Base-by-base conservation (phyloP, 2,888 invertebrate species). In the Aplocera efformata region DNA sequence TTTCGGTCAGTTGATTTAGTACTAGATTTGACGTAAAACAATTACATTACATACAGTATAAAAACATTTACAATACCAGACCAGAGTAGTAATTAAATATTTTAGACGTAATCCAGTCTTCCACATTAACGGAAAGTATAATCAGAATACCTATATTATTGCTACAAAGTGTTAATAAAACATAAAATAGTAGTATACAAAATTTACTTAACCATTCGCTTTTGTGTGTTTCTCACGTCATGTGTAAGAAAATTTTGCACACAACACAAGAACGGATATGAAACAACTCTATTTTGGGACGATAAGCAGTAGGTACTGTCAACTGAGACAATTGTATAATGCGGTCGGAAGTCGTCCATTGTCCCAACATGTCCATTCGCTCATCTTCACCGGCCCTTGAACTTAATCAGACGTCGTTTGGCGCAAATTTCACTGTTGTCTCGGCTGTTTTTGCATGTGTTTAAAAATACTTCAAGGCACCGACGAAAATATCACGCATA, bases 321-420 rank as follows among this genome's bases (percentile, higher is more conserved):
- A 36, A 30, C 27, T 40, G 48, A 54, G 50, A 53, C 56, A 55
- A 57, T 55, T 57, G 57, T 32, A 37, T 53, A 57, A 55, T 56
- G 43, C 34, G 45, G 42, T 35, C 49, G 55, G 57, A 56, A 46
- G 43, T 32, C 20, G 35, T 30, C 38, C 50, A 54, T 54, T 50
- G 48, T 30, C 22, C 11, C 32, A 23, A 45, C 43, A 40, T 39
- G 22, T 38, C 32, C 33, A 47, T 37, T 26, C 31, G 41, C 27
- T 39, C 47, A 32, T 49, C 45, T 45, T 43, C 37, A 31, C 43
- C 43, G 47, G 41, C 43, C 51, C 52, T 50, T 52, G 52, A 54
- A 49, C 51, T 54, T 43, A 40, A 42, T 34, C 32, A 30, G 30
- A 30, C 26, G 22, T 34, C 27, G 22, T 25, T 9, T 17, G 17